Base-by-base conservation (phyloP, 2,888 invertebrate species). In the Hirtodrosophila alboralis region DNA sequence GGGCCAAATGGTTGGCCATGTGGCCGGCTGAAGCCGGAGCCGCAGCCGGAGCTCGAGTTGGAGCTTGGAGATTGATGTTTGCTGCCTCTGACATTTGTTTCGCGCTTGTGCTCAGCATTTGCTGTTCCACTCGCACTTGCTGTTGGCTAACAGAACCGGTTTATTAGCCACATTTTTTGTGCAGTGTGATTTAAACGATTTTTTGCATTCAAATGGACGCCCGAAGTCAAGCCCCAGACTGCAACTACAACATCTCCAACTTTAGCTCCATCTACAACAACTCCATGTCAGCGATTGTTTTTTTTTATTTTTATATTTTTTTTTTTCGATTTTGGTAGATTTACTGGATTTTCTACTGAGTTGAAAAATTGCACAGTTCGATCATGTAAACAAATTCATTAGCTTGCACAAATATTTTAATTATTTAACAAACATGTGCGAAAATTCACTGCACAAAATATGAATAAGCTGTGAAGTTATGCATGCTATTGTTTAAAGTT, bases 341-440 rank as follows among this genome's bases (percentile, higher is more conserved):
- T 70, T 53, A 74, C 68, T 84, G 68, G 77, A 75, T 85, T 83
- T 83, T 85, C 67, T 64, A 59, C 64, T 47, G 52, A 44, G 64
- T 31, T 83, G 79, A 81, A 81, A 81, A 79, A 83, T 85, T 69
- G 79, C 72, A 68, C 68, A 73, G 85, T 52, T 80, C 69, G 65
- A 81, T 76, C 85, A 79, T 83, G 81, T 84, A 79, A 83, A 85
- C 83, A 83, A 83, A 85, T 85, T 83, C 85, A 83, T 83, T 83
- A 79, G 69, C 54, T 34, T 59, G 77, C 79, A 61, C 72, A 84
- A 84, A 84, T 83, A 83, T 84, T 83, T 84, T 77, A 83, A 83
- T 84, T 84, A 79, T 84, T 81, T 69, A 47, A 40, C 62, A 51
- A 54, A 57, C 38, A 43, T 69, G 58, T 30, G 53, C 51, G 60